Base-by-base conservation (phyloP, 2,888 invertebrate species). In the Ormyrus nitidulus region DNA sequence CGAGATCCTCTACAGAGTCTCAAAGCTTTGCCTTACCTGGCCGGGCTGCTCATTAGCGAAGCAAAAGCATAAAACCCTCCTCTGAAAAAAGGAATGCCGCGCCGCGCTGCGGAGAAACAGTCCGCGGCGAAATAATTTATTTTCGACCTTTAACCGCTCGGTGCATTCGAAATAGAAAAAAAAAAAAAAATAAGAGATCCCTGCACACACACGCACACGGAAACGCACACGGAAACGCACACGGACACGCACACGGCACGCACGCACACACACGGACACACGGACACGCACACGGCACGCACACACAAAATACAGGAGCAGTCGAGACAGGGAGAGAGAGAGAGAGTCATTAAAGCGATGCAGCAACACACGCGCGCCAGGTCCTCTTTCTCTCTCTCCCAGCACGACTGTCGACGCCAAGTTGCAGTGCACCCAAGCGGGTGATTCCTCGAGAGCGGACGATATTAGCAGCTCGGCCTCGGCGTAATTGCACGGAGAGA, bases 401-500 rank as follows among this genome's bases (percentile, higher is more conserved):
- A 70, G 34, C 34, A 58, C 56, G 58, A 58, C 54, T 64, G 46
- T 56, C 72, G 62, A 51, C 51, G 34, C 56, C 11, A 34, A 34
- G 34, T 34, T 34, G 34, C 34, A 69, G 69, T 77, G 77, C 79
- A 70, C 70, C 70, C 70, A 61, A 51, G 65, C 59, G 79, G 64
- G 62, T 46, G 65, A 75, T 79, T 75, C 65, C 64, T 19, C 51
- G 49, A 51, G 54, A 51, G 44, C 19, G 68, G 48, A 62, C 71
- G 68, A 72, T 66, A 73, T 73, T 72, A 79, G 68, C 76, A 46
- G 48, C 51, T 8, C 34, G 5, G 6, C 10, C 44, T 6, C 51
- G 6, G 56, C 64, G 56, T 71, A 71, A 77, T 77, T 77, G 77
- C 71, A 53, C 72, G 49, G 65, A 34, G 59, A 68, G 72, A 46